phyloP scores from a whole-genome alignment of 2,888 invertebrate species.

The Capitulum mitella region DNA sequence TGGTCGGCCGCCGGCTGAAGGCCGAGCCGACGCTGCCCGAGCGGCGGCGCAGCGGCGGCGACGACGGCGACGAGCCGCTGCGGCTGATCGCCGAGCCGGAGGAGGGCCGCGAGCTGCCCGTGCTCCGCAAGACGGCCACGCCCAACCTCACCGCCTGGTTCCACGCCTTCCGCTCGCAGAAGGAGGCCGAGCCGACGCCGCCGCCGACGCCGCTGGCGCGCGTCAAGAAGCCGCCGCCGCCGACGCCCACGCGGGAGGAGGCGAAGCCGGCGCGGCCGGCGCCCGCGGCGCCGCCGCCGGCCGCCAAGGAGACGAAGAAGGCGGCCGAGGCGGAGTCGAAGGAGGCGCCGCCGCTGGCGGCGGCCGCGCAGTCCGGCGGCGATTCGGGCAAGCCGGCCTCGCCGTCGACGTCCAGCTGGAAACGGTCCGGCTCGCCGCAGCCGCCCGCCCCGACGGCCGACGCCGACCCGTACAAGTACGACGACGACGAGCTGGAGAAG shows the following conservation, averaged over 20 bases:
- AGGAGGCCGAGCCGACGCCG: conserved; percentile 60
- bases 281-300: not conserved
- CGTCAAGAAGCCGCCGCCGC: not conserved
- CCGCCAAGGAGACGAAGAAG: not conserved
- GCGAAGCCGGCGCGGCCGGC: no score
- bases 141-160: conserved; percentile 88
- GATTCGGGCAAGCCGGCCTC: not conserved
- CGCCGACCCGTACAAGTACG: conserved; percentile 3
- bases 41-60: conserved; percentile 15
- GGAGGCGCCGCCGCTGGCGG: not conserved
- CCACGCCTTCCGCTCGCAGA: conserved; percentile 82
- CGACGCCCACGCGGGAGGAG: not conserved
- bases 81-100: conserved; percentile 10
- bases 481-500: conserved; percentile 25
- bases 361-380: not conserved
- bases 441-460: not conserved
- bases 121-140: conserved; percentile 58
- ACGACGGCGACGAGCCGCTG: not conserved
- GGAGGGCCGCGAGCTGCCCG: conserved; percentile 17
- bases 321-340: not conserved
- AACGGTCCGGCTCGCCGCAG: conserved; percentile 23
- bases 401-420: conserved; percentile 8
- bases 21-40: conserved; percentile 6
- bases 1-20: conserved; percentile 7
- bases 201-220: conserved; percentile 44